Percentiles rank a stretch among this genome's conserved stretches.
phyloP scores from a whole-genome alignment of 2,113 vertebrate genomes.

The Lipotes vexillifer region DNA sequence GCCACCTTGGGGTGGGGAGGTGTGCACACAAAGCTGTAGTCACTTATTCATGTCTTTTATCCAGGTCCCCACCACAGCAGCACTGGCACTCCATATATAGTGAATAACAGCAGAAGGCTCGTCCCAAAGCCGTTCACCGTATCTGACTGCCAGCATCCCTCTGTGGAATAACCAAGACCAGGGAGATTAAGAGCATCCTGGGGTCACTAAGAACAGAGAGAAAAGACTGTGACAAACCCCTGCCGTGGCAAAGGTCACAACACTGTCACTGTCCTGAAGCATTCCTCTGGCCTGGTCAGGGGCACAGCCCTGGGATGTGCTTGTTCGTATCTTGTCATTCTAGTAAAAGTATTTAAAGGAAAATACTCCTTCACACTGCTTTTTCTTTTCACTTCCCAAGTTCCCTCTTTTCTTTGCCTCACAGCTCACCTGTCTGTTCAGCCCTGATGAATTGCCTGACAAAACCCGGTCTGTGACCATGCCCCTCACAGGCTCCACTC shows the following conservation, averaged over 20 bases:
- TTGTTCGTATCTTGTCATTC: not conserved
- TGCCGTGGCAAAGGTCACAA: not conserved
- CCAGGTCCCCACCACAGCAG: not conserved
- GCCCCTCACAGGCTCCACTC: not conserved
- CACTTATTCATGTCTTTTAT: not conserved
- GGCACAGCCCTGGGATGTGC: not conserved
- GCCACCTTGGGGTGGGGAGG: rapidly evolving
- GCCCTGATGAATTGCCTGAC: not conserved
- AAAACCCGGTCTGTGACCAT: rapidly evolving
- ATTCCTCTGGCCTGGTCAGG: not conserved
- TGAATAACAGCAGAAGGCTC: not conserved
- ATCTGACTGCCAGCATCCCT: not conserved
- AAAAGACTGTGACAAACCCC: not conserved
- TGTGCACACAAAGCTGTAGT: not conserved
- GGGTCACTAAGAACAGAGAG: too few species aligned
- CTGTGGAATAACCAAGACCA: not conserved
- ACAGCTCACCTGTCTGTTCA: not conserved
- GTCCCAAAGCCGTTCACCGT: not conserved
- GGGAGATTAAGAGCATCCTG: not conserved
- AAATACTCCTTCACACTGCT: not conserved
- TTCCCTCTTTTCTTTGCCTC: not conserved
- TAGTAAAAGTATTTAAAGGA: not conserved
- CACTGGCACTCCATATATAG: not conserved
- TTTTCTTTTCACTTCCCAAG: not conserved
- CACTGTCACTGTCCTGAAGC: too few species aligned